A percentile compares a stretch with the other conserved stretches of the same genome.
These are phyloP conservation scores for Sparidentex hasta DNA, from an alignment of 2,797 vertebrate species.

Conservation along the genomic window DNA sequence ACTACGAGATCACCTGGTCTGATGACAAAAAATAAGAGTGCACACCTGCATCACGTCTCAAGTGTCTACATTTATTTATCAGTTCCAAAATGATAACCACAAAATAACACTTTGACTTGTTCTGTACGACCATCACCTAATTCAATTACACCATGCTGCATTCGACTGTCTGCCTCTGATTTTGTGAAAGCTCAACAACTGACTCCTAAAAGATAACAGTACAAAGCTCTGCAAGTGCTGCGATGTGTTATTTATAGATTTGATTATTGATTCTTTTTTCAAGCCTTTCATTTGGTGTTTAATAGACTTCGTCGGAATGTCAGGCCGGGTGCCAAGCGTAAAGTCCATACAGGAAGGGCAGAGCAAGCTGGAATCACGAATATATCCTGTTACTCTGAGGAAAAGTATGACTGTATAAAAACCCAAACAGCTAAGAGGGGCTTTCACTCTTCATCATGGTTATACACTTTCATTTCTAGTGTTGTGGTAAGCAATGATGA, in stretches of 20 bases:
- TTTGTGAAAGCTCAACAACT: not conserved
- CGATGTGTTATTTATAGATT: not conserved
- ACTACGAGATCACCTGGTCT: conserved; percentile 91
- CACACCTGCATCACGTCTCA: conserved; percentile 8
- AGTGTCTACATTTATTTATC: conserved; percentile 27
- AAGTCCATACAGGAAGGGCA: conserved; percentile 74
- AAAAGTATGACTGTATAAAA: conserved; percentile 56
- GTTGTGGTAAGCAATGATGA: not conserved
- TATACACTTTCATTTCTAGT: not conserved
- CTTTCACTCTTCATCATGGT: not conserved
- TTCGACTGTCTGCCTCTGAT: conserved; percentile 5
- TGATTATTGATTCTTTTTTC: not conserved
- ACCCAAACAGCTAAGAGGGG: conserved; percentile 1
- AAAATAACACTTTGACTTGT: not conserved
- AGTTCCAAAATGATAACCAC: not conserved
- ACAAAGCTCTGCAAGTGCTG: not conserved
- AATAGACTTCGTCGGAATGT: not conserved
- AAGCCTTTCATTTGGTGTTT: not conserved
- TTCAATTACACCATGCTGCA: conserved; percentile 42
- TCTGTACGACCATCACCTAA: conserved; percentile 27
- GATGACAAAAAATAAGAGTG: conserved; percentile 87
- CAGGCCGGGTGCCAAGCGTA: conserved; percentile 55
- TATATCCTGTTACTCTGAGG: conserved; percentile 67
- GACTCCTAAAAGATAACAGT: not conserved
- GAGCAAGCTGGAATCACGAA: conserved; percentile 29